Conservation (phyloP, 2,113 vertebrate species). For the Azemiops feae region DNA sequence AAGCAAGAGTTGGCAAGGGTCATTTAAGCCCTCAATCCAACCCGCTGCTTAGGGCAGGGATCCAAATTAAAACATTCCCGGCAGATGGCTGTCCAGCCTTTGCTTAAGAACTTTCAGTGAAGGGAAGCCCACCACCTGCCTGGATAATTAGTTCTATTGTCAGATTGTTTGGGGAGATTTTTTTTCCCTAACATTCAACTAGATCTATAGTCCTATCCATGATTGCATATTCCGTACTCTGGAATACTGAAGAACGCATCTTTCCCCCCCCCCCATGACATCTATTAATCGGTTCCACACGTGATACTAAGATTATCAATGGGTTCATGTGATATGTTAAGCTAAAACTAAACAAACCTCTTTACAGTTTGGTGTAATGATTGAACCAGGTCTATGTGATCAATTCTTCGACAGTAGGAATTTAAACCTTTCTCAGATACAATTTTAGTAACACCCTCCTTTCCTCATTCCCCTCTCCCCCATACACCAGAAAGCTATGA, state of each 20-base stretch:
- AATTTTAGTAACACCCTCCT: background rate
- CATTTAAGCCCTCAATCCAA: background rate
- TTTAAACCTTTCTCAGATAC: background rate
- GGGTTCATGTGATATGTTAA: background rate
- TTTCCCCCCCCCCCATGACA: background rate
- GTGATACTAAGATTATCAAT: background rate
- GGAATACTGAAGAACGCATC: background rate
- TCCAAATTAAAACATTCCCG: background rate
- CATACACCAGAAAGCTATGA: background rate
- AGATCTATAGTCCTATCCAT: background rate
- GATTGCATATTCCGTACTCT: background rate
- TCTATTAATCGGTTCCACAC: background rate
- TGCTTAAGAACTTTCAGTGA: background rate
- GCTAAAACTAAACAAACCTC: background rate
- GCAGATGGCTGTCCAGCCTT: background rate
- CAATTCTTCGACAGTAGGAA: background rate
- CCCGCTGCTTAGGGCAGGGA: background rate
- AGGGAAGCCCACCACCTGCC: background rate
- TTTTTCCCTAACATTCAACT: background rate
- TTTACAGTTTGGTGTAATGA: background rate
- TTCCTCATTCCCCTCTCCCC: background rate
- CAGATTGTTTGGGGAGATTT: background rate
- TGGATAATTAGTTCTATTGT: background rate
- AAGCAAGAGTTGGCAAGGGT: background rate
- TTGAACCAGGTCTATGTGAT: background rate